phyloP scores from a whole-genome alignment of 2,113 vertebrate genomes.

The Pimephales promelas region DNA sequence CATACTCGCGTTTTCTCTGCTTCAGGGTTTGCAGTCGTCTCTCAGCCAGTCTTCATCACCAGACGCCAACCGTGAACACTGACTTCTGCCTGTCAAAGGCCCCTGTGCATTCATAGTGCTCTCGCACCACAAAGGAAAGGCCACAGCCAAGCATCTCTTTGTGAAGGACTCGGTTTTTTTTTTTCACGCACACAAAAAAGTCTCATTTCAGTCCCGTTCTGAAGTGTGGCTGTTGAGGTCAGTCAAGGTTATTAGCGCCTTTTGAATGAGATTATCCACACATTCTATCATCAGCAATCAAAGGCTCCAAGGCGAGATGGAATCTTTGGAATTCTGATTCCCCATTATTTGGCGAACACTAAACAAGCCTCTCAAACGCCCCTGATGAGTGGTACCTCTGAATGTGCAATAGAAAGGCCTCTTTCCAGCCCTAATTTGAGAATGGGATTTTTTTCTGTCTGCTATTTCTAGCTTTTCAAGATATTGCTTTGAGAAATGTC shows the following conservation, averaged over 20 bases:
- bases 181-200: slow-evolving; percentile 6
- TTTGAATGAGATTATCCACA: slow-evolving; percentile 73
- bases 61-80: slow-evolving; percentile 65
- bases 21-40: slow-evolving; percentile 64
- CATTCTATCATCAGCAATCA: slow-evolving; percentile 65
- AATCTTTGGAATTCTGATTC: slow-evolving; percentile 55
- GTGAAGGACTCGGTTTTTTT: slow-evolving; percentile 13
- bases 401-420: slow-evolving; percentile 63
- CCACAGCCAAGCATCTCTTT: slow-evolving; percentile 20
- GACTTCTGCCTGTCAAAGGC: slow-evolving; percentile 72
- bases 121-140: slow-evolving; percentile 33
- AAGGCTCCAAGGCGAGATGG: slow-evolving; percentile 43
- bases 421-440: slow-evolving; percentile 37
- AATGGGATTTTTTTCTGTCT: not conserved
- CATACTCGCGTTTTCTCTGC: slow-evolving; percentile 56
- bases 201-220: slow-evolving; percentile 57
- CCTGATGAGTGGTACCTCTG: slow-evolving; percentile 62
- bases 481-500: not conserved
- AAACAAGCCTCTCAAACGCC: slow-evolving; percentile 63
- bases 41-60: slow-evolving; percentile 59
- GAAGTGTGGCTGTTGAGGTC: slow-evolving; percentile 63
- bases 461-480: slow-evolving; percentile 4
- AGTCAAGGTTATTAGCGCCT: slow-evolving; percentile 70
- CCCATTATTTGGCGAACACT: slow-evolving; percentile 63
- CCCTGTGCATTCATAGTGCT: slow-evolving; percentile 66